These are phyloP conservation scores for Pedionomus torquatus DNA, from an alignment of 2,113 vertebrate species.

Conservation along the genomic window DNA sequence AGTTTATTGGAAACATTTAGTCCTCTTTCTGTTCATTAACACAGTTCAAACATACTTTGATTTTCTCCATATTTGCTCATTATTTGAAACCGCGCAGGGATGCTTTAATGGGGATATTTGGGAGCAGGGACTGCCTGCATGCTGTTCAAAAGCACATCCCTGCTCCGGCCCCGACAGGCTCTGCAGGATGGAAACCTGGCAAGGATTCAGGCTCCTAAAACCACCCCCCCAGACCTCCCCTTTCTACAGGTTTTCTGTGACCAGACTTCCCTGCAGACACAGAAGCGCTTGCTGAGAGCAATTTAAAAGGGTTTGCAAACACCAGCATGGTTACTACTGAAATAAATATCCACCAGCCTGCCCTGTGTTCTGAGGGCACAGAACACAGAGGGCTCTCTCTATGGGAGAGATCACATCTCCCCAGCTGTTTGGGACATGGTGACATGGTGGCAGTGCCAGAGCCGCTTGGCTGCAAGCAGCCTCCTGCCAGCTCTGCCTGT, in stretches of 20 bases:
- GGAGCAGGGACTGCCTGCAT: neutral
- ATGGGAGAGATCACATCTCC: neutral
- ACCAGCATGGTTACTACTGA: constrained; percentile 22
- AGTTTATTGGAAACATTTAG: constrained; percentile 18
- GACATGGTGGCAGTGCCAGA: neutral
- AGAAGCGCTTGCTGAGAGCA: constrained; percentile 22
- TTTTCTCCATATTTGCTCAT: constrained; percentile 37
- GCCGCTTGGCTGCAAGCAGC: neutral
- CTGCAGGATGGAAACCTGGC: constrained; percentile 1
- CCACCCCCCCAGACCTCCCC: neutral
- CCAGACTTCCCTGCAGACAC: constrained; percentile 6
- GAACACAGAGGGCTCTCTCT: too few relatives aligned
- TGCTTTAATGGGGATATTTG: neutral
- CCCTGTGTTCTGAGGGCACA: fast-evolving
- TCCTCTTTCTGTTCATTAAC: constrained; percentile 8
- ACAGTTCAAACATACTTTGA: constrained; percentile 36
- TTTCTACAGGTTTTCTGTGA: neutral
- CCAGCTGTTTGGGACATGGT: neutral
- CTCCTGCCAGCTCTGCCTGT: neutral
- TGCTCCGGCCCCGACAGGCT: neutral
- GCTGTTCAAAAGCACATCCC: neutral
- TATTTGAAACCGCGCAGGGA: neutral
- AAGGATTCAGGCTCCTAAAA: neutral
- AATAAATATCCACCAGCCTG: neutral
- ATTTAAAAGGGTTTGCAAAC: constrained; percentile 38